Conservation (phyloP, 2,888 invertebrate genomes). For the Eilema griseolum region DNA sequence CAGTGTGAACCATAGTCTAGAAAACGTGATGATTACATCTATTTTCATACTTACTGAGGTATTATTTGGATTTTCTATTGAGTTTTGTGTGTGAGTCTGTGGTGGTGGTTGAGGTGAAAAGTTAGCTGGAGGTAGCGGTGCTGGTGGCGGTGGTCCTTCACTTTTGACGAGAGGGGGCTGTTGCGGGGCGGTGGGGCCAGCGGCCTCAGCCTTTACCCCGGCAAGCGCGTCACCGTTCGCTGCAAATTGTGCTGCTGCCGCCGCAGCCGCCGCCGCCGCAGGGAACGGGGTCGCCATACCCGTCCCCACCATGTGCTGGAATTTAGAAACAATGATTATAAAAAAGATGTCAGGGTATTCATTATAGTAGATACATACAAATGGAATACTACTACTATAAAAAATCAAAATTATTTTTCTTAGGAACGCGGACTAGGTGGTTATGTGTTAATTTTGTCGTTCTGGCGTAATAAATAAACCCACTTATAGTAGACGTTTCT, state of each 20-base stretch:
- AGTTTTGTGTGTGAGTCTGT: constrained; percentile 81
- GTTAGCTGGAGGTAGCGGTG: constrained; percentile 78
- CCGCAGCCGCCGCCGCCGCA: constrained; percentile 88
- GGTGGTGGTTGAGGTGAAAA: constrained; percentile 81
- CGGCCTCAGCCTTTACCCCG: constrained; percentile 81
- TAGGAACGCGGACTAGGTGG: constrained; percentile 69
- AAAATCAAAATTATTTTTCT: constrained; percentile 63
- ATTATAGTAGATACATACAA: constrained; percentile 35
- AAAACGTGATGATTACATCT: neutral
- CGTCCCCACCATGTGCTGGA: constrained; percentile 98
- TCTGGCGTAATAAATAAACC: constrained; percentile 80
- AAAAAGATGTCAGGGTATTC: constrained; percentile 21
- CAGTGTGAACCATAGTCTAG: neutral
- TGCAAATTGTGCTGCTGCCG: constrained; percentile 87
- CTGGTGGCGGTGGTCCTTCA: constrained; percentile 83
- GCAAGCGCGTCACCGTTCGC: constrained; percentile 86
- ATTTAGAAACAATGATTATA: constrained; percentile 62
- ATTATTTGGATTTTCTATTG: constrained; percentile 88
- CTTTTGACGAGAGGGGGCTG: constrained; percentile 84
- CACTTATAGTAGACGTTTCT: constrained; percentile 81
- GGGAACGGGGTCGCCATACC: constrained; percentile 93
- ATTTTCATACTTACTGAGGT: constrained; percentile 71
- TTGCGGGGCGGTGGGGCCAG: constrained; percentile 73
- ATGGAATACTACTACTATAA: constrained; percentile 55
- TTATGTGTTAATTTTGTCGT: constrained; percentile 77